Evolutionary conservation across 2,113 vertebrate species (phyloP).

Genomic region (Silurus glanis): DNA sequence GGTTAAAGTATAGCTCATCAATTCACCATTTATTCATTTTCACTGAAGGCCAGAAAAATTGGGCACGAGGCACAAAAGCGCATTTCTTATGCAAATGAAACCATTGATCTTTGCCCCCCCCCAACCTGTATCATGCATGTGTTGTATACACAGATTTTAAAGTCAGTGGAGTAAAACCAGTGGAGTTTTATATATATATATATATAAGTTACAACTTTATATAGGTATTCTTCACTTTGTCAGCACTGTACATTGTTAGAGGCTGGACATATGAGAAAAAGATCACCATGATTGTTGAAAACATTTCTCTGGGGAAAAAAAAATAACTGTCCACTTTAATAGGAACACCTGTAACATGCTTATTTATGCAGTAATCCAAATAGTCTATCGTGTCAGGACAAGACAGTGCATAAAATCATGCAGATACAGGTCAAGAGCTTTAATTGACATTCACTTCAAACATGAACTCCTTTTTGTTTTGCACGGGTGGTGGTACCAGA

Average conservation of each 20-base stretch:
- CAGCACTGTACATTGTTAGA: neutral
- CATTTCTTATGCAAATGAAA: neutral
- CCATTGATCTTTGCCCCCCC: neutral
- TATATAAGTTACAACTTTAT: neutral
- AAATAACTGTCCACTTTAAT: neutral
- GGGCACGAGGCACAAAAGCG: neutral
- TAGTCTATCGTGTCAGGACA: neutral
- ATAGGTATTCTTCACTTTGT: neutral
- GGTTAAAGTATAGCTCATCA: neutral
- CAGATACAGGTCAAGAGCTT: neutral
- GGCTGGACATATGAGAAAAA: neutral
- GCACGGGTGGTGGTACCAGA: neutral
- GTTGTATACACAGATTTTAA: neutral
- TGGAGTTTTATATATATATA: too few relatives aligned
- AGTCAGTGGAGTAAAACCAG: neutral
- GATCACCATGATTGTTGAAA: neutral
- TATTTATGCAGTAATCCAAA: neutral
- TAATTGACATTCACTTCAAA: neutral
- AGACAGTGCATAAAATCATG: neutral
- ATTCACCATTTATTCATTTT: slow-evolving; percentile 22
- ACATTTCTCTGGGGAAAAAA: neutral
- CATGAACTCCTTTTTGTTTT: too few relatives aligned
- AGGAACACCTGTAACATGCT: neutral
- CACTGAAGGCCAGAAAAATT: neutral
- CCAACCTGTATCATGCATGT: neutral